phyloP scores from a whole-genome alignment of 2,113 vertebrate species.

The Benitochromis conjunctus region DNA sequence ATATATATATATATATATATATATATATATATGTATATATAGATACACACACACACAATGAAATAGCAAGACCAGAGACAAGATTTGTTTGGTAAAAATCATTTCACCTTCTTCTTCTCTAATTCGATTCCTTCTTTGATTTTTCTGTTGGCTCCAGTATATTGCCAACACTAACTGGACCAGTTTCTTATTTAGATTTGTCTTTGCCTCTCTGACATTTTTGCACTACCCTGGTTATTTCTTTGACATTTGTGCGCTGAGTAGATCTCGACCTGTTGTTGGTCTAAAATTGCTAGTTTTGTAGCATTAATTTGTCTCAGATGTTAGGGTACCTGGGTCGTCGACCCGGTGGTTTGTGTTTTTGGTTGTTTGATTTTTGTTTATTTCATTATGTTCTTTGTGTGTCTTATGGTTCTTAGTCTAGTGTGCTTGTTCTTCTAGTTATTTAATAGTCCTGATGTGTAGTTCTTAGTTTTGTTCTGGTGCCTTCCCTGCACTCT shows the following conservation, averaged over 20 bases:
- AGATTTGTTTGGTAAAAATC: neutral
- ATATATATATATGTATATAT: too few relatives aligned
- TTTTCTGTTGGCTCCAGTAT: neutral
- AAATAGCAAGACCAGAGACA: neutral
- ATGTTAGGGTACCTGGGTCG: too few relatives aligned
- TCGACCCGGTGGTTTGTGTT: too few relatives aligned
- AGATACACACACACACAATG: too few relatives aligned
- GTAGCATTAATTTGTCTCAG: neutral
- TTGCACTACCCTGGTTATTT: neutral
- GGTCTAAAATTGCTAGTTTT: slow-evolving; percentile 2
- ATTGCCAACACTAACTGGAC: neutral
- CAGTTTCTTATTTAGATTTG: neutral
- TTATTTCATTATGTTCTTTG: too few relatives aligned
- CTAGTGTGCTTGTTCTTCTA: too few relatives aligned
- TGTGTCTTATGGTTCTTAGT: too few relatives aligned
- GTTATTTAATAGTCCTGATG: too few relatives aligned
- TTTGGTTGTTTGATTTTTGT: too few relatives aligned
- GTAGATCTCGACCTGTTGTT: neutral
- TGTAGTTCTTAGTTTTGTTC: too few relatives aligned
- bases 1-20: too few relatives aligned
- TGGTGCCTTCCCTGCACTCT: too few relatives aligned
- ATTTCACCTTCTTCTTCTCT: neutral
- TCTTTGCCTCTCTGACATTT: neutral
- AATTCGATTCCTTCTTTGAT: neutral
- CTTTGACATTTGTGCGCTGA: neutral